Evolutionary conservation across 2,888 invertebrate species (phyloP).

Genomic region (Caenorhabditis sinica): DNA sequence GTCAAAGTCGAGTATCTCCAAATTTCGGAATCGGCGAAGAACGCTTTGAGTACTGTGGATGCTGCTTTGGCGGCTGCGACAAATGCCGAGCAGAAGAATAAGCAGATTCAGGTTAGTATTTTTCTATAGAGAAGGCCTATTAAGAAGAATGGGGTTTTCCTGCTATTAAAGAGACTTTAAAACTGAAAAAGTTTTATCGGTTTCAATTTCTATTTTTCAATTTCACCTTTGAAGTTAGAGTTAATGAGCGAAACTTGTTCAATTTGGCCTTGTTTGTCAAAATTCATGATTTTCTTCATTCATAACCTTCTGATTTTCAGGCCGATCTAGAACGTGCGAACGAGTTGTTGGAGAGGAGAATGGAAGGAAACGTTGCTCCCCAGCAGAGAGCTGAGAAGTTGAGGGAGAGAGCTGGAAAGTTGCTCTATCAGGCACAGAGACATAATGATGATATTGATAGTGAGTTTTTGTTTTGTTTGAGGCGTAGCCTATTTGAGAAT

Average conservation of each 20-base stretch:
- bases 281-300: no score
- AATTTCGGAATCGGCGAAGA: conserved; percentile 76
- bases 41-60: conserved; percentile 71
- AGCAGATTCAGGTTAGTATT: conserved; percentile 65
- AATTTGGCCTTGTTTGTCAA: no score
- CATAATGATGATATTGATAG: conserved; percentile 80
- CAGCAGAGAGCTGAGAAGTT: conserved; percentile 78
- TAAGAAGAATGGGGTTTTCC: background rate
- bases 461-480: conserved; percentile 45
- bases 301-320: conserved; percentile 75
- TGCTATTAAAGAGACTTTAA: background rate
- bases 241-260: no score
- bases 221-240: no score
- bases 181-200: background rate
- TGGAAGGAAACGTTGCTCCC: conserved; percentile 80
- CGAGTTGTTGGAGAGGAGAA: conserved; percentile 75
- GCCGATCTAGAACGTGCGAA: conserved; percentile 77
- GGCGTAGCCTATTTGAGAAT: background rate
- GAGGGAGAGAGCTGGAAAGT: conserved; percentile 77
- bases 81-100: conserved; percentile 72
- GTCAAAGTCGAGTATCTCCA: conserved; percentile 82
- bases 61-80: conserved; percentile 69
- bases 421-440: conserved; percentile 79
- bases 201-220: no score
- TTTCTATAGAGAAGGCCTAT: background rate